phyloP scores from a whole-genome alignment of 1,140 invertebrate species.

The Lepidostoma basale region DNA sequence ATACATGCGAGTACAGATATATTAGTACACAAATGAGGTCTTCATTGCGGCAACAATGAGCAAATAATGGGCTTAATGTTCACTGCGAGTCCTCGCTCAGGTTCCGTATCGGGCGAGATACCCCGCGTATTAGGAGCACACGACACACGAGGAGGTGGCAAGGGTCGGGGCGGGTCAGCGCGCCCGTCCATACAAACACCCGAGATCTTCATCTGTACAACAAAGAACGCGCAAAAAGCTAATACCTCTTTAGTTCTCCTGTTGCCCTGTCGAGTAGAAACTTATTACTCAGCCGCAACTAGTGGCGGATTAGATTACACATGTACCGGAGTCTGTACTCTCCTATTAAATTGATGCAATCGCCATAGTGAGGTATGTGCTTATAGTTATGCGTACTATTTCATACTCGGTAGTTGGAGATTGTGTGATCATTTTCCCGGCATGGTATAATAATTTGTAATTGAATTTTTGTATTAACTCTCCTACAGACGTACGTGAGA shows the following conservation, averaged over 20 bases:
- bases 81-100: constrained; percentile 17
- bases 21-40: constrained; percentile 17
- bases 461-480: too few species aligned
- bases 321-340: not conserved
- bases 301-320: constrained; percentile 32
- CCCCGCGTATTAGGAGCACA: constrained; percentile 32
- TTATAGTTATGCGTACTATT: too few species aligned
- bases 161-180: constrained; percentile 33
- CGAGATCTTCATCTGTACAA: constrained; percentile 36
- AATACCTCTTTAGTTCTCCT: constrained; percentile 31
- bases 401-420: too few species aligned
- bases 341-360: constrained; percentile 18
- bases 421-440: constrained; percentile 6
- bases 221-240: constrained; percentile 37
- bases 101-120: constrained; percentile 31
- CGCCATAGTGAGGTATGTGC: too few species aligned
- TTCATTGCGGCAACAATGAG: constrained; percentile 28
- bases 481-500: too few species aligned
- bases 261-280: constrained; percentile 33
- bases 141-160: constrained; percentile 30
- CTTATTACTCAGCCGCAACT: constrained; percentile 29
- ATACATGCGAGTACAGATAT: too few species aligned
- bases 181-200: constrained; percentile 21
- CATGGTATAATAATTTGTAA: too few species aligned
- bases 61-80: constrained; percentile 8